Base-by-base conservation (phyloP, 2,888 invertebrate species). In the Carcina quercana region DNA sequence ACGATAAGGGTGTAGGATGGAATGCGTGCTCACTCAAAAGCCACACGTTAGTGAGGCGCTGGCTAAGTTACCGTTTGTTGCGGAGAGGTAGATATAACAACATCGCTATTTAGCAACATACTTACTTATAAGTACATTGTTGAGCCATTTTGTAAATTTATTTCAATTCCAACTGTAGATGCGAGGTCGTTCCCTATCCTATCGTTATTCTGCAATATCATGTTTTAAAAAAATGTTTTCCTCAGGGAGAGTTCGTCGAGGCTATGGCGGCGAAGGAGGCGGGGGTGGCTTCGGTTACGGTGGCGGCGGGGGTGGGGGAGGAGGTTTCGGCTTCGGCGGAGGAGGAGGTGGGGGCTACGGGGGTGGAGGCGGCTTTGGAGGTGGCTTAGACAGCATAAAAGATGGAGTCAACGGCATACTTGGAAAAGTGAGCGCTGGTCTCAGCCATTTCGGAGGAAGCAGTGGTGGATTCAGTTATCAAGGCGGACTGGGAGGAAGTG, bases 201-300 rank as follows among this genome's bases (percentile, higher is more conserved):
- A n/a, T n/a, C n/a, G n/a, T n/a, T n/a, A n/a, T n/a, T n/a, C n/a
- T n/a, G n/a, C n/a, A n/a, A n/a, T n/a, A n/a, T n/a, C n/a, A n/a
- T n/a, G n/a, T 19, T 19, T 4, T 28, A 29, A 11, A 5, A 21
- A 21, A n/a, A 14, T 2, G 39, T 26, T 47, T 33, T 42, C 40
- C 34, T 25, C 68, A 79, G 79, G 60, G 34, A 59, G 74, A 51
- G 40, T 67, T 8, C 62, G 67, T 7, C 66, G 76, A 20, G 65
- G 74, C 26, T 65, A 67, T 35, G 59, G 61, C 6, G 47, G 53
- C 25, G 50, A 48, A 5, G 50, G 40, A 7, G 36, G 39, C 12
- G 31, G 33, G 6, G 34, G 53, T 7, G 52, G 52, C 0, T 53
- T 53, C 3, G 57, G 55, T 1, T 59, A 54, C 3, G 57, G 55